Base-by-base conservation (phyloP, 1,140 invertebrate genomes). In the Yoshiicerus persimilis region DNA sequence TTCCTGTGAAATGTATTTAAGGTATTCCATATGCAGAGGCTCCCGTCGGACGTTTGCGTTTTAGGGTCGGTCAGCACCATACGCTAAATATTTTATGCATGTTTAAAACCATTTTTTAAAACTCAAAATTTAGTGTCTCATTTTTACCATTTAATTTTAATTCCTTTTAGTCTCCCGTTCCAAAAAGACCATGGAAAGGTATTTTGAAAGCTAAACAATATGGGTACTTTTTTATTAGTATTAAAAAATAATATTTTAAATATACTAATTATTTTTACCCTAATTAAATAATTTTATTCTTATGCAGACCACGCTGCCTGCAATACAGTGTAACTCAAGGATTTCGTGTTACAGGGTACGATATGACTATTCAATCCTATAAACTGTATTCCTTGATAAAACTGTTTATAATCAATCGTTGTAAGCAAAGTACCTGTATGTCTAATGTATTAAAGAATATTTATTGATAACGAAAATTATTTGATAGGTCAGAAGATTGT, bases 21-120 rank as follows among this genome's bases (percentile, higher is more conserved):
- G 47, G 66, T 87, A 96, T 98, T 83, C 96, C 96, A 4, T 98
- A 97, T 93, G 97, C 96, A 0, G 95, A 96, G 20, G 94, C 95
- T 0, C 86, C 86, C 0, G 9, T 80, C 20, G 86, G 86, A 16
- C 39, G 9, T 25, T 38, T 75, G 2, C 86, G 86, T 13, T 87
- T 87, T 87, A 30, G 34, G 23, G 86, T 86, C 27, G 23, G 27
- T 1, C 1, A 30, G 2, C 23, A 16, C n/a, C n/a, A n/a, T n/a
- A n/a, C n/a, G n/a, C n/a, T n/a, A n/a, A n/a, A n/a, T n/a, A n/a
- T n/a, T n/a, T n/a, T n/a, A n/a, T n/a, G n/a, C n/a, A n/a, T n/a
- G n/a, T n/a, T n/a, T n/a, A n/a, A n/a, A n/a, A n/a, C n/a, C n/a
- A n/a, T n/a, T n/a, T n/a, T n/a, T n/a, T 25, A 84, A 30, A 27